Evolutionary conservation across 2,113 vertebrate species (phyloP), one percentile per base, ranked within the genome.

Genomic region (Hemiscyllium ocellatum): DNA sequence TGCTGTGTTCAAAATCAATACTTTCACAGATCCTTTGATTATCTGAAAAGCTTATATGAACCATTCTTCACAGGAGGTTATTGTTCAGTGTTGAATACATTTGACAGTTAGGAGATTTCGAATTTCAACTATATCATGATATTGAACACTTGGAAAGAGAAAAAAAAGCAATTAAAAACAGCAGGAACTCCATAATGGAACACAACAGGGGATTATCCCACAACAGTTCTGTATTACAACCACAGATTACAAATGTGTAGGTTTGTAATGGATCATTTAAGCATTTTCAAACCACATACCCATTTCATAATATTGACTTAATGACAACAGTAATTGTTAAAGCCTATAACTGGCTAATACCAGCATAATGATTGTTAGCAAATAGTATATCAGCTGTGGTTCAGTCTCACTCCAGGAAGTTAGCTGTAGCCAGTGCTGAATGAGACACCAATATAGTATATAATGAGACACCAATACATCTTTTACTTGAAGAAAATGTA

Each of bases 1-100:
- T 91, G 52, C 52, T 65, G 56, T 86, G 83, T 91, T 65, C 87
- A 91, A 33, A 91, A 91, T n/a, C 87, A 65, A 91, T 91, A 68
- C 22, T 68, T 93, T 66, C 65, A 42, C 93, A 50, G 42, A 33
- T 70, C 42, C 24, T 47, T 72, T 50, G 37, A 76, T 95, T 72
- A 15, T 47, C 42, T 95, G 13, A 29, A 50, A 69, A 13, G 24
- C 72, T 61, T 10, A 61, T 29, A 72, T 76, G 42, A 4, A 52
- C 24, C 19, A 24, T 5, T 26, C 22, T 52, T 95, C 69, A 52
- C 22, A 33, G 24, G 69, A 95, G n/a, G 29, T 33, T 52, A 19
- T 72, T 50, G 69, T 47, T 29, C 26, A 95, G 24, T 52, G 42
- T 95, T 52, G 42, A 69, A 52, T 42, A 72, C 42, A 72, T 12